These are phyloP conservation scores for Sarcophaga rosellei DNA, from an alignment of 2,888 invertebrate genomes.

Conservation along the genomic window DNA sequence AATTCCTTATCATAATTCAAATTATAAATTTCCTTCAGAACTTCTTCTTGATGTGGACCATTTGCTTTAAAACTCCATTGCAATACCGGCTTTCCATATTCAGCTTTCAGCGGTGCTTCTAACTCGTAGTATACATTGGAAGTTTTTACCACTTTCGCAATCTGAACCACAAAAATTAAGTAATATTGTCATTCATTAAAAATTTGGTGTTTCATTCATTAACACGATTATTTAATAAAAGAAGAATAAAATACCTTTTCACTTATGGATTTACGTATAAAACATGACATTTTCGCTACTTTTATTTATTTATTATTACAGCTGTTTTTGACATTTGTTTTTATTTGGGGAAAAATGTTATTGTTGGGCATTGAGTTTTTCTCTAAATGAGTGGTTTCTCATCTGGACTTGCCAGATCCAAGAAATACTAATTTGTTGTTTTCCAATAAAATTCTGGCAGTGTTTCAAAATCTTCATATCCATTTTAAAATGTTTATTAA, in stretches of 20 bases:
- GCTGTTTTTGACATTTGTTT: constrained; percentile 34
- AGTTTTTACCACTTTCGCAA: constrained; percentile 72
- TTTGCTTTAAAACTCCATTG: constrained; percentile 72
- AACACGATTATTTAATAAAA: constrained; percentile 23
- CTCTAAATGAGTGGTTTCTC: background rate
- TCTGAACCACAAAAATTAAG: constrained; percentile 39
- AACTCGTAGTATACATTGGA: constrained; percentile 72
- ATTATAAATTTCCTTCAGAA: constrained; percentile 69
- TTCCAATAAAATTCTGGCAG: too few relatives aligned
- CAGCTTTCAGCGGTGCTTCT: constrained; percentile 72
- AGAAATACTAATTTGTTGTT: background rate
- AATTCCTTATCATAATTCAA: constrained; percentile 69
- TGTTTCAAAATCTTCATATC: too few relatives aligned
- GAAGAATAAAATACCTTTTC: constrained; percentile 73
- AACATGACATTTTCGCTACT: constrained; percentile 71
- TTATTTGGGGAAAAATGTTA: background rate
- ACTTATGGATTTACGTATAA: constrained; percentile 76
- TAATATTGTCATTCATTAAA: background rate
- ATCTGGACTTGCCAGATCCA: constrained; percentile 14
- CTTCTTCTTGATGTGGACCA: constrained; percentile 22
- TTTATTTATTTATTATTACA: constrained; percentile 8
- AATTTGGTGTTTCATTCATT: constrained; percentile 3
- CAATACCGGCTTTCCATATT: constrained; percentile 68
- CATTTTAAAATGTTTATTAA: too few relatives aligned
- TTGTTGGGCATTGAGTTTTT: background rate